These are phyloP conservation scores for Druceiella hillmani DNA, from an alignment of 2,888 invertebrate genomes.

Conservation along the genomic window DNA sequence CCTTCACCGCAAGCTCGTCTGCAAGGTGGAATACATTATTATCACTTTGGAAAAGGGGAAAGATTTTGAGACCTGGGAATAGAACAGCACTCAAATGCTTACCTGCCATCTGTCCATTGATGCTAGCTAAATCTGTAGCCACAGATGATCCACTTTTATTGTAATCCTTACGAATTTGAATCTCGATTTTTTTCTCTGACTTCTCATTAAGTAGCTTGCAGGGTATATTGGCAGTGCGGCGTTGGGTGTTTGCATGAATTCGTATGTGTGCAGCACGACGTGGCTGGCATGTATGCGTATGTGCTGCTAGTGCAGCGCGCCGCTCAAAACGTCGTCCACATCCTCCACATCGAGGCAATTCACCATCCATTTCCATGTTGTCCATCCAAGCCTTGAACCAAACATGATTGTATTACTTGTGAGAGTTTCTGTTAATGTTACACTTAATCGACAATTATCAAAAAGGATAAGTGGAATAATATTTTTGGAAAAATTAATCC, in stretches of 20 bases:
- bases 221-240: neutral
- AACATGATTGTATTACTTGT: no score
- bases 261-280: slow-evolving; percentile 34
- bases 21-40: no score
- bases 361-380: slow-evolving; percentile 58
- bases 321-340: slow-evolving; percentile 70
- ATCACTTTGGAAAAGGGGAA: no score
- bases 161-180: slow-evolving; percentile 39
- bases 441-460: no score
- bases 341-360: slow-evolving; percentile 57
- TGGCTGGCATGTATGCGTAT: slow-evolving; percentile 62
- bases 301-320: slow-evolving; percentile 65
- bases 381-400: slow-evolving; percentile 54
- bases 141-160: slow-evolving; percentile 34
- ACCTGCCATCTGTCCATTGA: no score
- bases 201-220: neutral
- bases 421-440: no score
- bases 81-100: no score
- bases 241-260: slow-evolving; percentile 11
- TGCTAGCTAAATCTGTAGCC: no score
- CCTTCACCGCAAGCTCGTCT: no score
- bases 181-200: neutral
- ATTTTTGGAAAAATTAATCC: no score
- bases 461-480: no score
- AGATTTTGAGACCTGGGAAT: no score